phyloP scores from a whole-genome alignment of 1,140 invertebrate species.

The Pogonognathellus flavescens region DNA sequence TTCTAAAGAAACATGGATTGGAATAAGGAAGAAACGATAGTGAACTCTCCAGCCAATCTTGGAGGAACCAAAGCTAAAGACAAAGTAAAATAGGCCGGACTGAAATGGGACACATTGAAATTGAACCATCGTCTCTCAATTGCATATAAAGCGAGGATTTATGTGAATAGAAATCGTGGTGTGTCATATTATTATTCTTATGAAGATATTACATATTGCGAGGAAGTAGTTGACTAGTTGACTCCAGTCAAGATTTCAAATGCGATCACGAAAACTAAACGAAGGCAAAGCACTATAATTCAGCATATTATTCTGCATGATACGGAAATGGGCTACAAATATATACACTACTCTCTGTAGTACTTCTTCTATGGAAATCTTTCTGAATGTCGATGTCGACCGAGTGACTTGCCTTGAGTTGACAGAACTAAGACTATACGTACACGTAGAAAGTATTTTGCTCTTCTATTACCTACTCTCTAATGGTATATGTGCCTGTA shows the following conservation, averaged over 20 bases:
- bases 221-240: constrained; percentile 38
- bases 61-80: background rate
- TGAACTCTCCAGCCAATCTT: background rate
- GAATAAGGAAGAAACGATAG: background rate
- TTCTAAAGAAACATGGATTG: background rate
- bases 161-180: constrained; percentile 30
- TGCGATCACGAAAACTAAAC: constrained; percentile 25
- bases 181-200: constrained; percentile 46
- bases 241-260: constrained; percentile 38
- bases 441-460: too few relatives aligned
- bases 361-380: too few relatives aligned
- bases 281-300: background rate
- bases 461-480: too few relatives aligned
- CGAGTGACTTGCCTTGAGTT: too few relatives aligned
- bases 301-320: too few relatives aligned
- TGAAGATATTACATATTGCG: constrained; percentile 41
- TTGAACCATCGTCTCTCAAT: constrained; percentile 48
- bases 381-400: too few relatives aligned
- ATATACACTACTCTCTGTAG: too few relatives aligned
- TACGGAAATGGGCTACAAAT: too few relatives aligned
- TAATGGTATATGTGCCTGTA: too few relatives aligned
- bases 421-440: too few relatives aligned
- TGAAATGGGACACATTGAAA: constrained; percentile 50
- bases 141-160: constrained; percentile 46
- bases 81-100: constrained; percentile 37